Evolutionary conservation across 2,888 invertebrate genomes (phyloP).

Genomic region (Troglohyphantes excavatus): DNA sequence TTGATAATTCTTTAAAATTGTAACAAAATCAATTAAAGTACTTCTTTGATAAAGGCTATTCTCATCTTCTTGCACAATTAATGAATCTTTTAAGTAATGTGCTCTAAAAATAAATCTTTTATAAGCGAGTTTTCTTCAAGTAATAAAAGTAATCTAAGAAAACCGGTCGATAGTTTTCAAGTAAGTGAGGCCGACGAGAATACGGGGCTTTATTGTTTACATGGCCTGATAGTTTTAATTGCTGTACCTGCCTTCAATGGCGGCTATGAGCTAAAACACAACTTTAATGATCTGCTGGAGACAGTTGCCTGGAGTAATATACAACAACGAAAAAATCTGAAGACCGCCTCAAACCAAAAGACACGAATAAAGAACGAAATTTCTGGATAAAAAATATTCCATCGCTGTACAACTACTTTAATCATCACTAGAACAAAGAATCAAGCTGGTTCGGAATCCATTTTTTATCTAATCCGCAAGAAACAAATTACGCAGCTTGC

Average conservation of each 20-base stretch:
- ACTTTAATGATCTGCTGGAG: constrained; percentile 61
- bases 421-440: constrained; percentile 75
- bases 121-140: constrained; percentile 9
- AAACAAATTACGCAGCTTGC: constrained; percentile 71
- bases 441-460: constrained; percentile 74
- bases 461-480: constrained; percentile 72
- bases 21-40: background rate
- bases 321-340: constrained; percentile 38
- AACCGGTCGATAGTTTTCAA: constrained; percentile 31
- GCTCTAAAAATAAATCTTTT: background rate
- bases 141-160: constrained; percentile 24
- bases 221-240: constrained; percentile 55
- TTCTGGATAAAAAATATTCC: constrained; percentile 39
- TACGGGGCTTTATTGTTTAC: constrained; percentile 37
- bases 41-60: background rate
- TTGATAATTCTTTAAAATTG: background rate
- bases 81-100: background rate
- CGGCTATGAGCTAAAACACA: constrained; percentile 28
- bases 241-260: constrained; percentile 52
- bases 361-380: constrained; percentile 49
- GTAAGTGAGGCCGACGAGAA: constrained; percentile 7
- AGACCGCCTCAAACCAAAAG: constrained; percentile 64
- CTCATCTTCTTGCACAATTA: background rate
- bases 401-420: constrained; percentile 74
- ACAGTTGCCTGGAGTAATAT: constrained; percentile 55